Evolutionary conservation across 1,140 invertebrate genomes (phyloP), one percentile per base, ranked within the genome.

Genomic region (Hestina assimilis): DNA sequence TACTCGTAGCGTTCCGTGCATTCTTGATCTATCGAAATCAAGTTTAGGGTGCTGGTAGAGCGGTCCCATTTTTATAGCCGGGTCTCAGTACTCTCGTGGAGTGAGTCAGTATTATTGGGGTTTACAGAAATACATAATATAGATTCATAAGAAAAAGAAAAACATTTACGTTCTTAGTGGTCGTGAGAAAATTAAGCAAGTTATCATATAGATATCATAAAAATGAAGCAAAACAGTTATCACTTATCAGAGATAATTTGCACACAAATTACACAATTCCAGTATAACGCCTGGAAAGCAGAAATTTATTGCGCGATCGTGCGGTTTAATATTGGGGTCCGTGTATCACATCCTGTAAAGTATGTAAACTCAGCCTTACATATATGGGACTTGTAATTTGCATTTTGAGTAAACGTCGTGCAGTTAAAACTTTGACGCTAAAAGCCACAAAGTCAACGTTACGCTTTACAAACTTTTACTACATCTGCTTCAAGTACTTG

Each of bases 281-380:
- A 67, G 57, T 43, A 66, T 79, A 67, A 70, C 53, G 65, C 59
- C 66, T 46, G 57, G 54, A 61, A 65, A 41, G 58, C 72, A 68
- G 67, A 79, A n/a, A 81, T 82, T 80, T 84, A 84, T 79, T 57
- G 61, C 61, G 56, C 53, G 57, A 70, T 73, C 74, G 72, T 78
- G 78, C 68, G 72, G 79, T 81, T 83, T 83, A 82, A 85, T 85
- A 79, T 79, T 79, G 63, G 74, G 72, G 69, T 69, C 65, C 68
- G 63, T 79, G 71, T 81, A 81, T 75, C 76, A 79, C 78, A 64
- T 66, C 2, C 42, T 46, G 31, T 66, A 69, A 66, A 69, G 57
- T 63, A 68, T 63, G 62, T 75, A 68, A 72, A 62, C 59, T 66
- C 66, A 38, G 40, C 69, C 63, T 66, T 45, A 50, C 51, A 52